Evolutionary conservation across 2,797 vertebrate species (phyloP).

Genomic region (Hyperoplus immaculatus): DNA sequence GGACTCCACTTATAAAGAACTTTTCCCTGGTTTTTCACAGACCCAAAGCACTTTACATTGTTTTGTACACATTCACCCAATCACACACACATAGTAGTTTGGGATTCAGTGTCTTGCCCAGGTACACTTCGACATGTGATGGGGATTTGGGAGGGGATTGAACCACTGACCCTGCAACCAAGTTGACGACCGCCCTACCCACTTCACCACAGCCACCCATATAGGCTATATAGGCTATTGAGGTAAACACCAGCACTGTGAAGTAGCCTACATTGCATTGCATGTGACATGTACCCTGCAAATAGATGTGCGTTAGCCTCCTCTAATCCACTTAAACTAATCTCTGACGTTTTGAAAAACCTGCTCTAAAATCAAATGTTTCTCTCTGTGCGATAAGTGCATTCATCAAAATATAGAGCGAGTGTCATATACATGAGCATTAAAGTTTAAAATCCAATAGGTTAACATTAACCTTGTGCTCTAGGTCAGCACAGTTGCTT

Average conservation of each 20-base stretch:
- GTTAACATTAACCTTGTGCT: neutral
- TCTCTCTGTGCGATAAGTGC: neutral
- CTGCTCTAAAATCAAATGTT: constrained; percentile 37
- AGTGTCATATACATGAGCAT: fast-evolving
- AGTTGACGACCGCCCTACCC: no score
- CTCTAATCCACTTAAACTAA: constrained; percentile 76
- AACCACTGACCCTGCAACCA: no score
- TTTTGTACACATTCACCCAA: no score
- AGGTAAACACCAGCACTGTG: neutral
- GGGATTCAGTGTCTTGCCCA: no score
- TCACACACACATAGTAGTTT: no score
- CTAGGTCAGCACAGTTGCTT: neutral
- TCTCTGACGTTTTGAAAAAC: constrained; percentile 54
- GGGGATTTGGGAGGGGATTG: no score
- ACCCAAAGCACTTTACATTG: no score
- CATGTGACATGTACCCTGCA: constrained; percentile 41
- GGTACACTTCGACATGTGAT: no score
- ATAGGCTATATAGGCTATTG: neutral
- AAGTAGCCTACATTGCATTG: constrained; percentile 4
- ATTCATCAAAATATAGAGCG: neutral
- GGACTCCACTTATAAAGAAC: no score
- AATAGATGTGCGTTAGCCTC: constrained; percentile 51
- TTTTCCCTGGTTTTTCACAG: no score
- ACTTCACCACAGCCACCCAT: no score
- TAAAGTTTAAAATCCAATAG: neutral